Percentiles rank a stretch among this genome's conserved stretches.
phyloP scores from a whole-genome alignment of 2,797 vertebrate genomes.

The Falco concolor region DNA sequence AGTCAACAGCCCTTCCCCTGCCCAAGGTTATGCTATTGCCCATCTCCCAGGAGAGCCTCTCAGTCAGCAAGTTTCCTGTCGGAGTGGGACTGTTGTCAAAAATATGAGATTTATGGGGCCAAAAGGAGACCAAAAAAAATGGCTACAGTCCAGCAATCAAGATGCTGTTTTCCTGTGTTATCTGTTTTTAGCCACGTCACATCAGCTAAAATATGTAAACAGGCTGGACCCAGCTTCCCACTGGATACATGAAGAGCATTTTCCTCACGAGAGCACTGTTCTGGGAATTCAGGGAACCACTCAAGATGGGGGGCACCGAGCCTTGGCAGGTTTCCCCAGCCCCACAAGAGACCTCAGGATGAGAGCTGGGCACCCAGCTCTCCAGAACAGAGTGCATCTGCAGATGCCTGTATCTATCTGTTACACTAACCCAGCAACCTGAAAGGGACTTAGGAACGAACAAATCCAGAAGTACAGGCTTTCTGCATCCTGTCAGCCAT shows the following conservation, averaged over 20 bases:
- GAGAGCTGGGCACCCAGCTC: not conserved
- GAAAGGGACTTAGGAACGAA: not conserved
- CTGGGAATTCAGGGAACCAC: not conserved
- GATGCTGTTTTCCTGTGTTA: not conserved
- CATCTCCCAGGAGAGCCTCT: not conserved
- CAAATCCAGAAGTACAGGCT: not conserved
- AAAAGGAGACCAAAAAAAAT: not conserved
- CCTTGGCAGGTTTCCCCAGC: not conserved
- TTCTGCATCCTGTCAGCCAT: not conserved
- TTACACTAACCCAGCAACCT: not conserved
- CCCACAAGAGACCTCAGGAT: accelerated
- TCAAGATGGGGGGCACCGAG: accelerated
- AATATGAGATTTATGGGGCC: not conserved
- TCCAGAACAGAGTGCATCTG: not conserved
- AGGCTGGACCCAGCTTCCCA: not conserved
- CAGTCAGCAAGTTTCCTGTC: not conserved
- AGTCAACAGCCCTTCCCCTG: not conserved
- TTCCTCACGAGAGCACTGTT: not conserved
- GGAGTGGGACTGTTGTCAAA: not conserved
- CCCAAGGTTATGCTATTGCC: accelerated
- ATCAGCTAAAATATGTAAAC: not conserved
- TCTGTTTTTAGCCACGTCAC: not conserved
- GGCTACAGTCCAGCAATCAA: not conserved
- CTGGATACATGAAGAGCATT: not conserved
- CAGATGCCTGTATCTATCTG: accelerated